phyloP scores from a whole-genome alignment of 2,888 invertebrate species.

The Lepetodrilus schrolli region DNA sequence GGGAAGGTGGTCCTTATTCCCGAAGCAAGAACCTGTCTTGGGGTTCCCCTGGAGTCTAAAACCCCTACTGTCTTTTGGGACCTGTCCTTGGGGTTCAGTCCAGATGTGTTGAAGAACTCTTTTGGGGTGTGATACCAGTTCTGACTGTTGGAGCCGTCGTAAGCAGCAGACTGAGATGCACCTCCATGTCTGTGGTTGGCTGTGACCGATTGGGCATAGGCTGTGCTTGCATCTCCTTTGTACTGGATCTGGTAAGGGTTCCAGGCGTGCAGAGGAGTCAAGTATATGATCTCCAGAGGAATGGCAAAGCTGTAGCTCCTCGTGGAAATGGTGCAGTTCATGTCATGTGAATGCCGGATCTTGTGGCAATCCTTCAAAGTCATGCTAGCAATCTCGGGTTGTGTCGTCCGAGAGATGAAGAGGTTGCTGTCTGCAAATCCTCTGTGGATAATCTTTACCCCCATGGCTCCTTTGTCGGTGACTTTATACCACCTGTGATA shows the following conservation, averaged over 20 bases:
- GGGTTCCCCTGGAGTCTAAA: slow-evolving; percentile 33
- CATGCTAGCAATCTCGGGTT: slow-evolving; percentile 48
- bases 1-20: slow-evolving; percentile 43
- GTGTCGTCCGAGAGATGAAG: slow-evolving; percentile 58
- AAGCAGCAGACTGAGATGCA: slow-evolving; percentile 42
- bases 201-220: slow-evolving; percentile 8
- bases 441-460: slow-evolving; percentile 30
- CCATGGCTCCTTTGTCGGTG: slow-evolving; percentile 42
- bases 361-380: slow-evolving; percentile 40
- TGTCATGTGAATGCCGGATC: slow-evolving; percentile 34
- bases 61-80: slow-evolving; percentile 24
- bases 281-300: slow-evolving; percentile 65
- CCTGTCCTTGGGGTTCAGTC: not conserved
- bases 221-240: not conserved
- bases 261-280: slow-evolving; percentile 65
- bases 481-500: slow-evolving; percentile 51
- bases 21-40: slow-evolving; percentile 46
- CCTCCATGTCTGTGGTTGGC: slow-evolving; percentile 37
- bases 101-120: slow-evolving; percentile 44
- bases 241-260: slow-evolving; percentile 60
- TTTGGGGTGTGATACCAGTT: slow-evolving; percentile 50
- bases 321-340: slow-evolving; percentile 34
- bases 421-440: slow-evolving; percentile 48
- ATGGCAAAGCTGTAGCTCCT: slow-evolving; percentile 61
- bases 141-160: slow-evolving; percentile 47